A percentile compares a stretch with the other conserved stretches of the same genome.
These are phyloP conservation scores for Colius striatus DNA, from an alignment of 2,113 vertebrate species.

Conservation along the genomic window DNA sequence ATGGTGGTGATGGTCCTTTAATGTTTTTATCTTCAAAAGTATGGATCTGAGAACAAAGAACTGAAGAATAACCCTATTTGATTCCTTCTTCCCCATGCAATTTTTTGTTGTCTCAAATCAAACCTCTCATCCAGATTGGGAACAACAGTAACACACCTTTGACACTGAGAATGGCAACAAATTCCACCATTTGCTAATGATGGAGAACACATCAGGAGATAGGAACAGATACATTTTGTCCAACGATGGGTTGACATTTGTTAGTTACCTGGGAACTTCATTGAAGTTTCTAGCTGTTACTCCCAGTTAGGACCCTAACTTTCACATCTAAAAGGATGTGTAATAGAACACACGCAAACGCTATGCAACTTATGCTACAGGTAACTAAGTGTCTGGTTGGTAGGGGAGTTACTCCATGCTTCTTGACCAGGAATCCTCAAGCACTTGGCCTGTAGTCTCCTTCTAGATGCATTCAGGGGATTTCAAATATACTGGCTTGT, in stretches of 20 bases:
- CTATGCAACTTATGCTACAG: background rate
- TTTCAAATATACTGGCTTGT: background rate
- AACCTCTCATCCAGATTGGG: background rate
- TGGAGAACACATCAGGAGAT: background rate
- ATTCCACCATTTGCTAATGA: background rate
- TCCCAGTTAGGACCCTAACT: background rate
- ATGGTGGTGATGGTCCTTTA: background rate
- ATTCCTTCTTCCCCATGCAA: background rate
- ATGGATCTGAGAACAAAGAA: background rate
- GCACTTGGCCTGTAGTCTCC: background rate
- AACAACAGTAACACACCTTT: background rate
- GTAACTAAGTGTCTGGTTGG: background rate
- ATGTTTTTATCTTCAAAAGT: background rate
- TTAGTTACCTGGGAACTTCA: background rate
- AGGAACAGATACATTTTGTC: rapidly evolving
- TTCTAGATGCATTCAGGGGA: background rate
- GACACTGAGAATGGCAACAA: background rate
- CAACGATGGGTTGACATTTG: background rate
- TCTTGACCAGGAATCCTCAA: background rate
- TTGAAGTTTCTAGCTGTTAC: background rate
- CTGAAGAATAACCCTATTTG: background rate
- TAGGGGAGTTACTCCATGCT: background rate
- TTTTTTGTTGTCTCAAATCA: background rate
- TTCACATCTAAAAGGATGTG: background rate
- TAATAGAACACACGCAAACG: rapidly evolving